These are phyloP conservation scores for Craniophora ligustri DNA, from an alignment of 2,888 invertebrate genomes.

Conservation along the genomic window DNA sequence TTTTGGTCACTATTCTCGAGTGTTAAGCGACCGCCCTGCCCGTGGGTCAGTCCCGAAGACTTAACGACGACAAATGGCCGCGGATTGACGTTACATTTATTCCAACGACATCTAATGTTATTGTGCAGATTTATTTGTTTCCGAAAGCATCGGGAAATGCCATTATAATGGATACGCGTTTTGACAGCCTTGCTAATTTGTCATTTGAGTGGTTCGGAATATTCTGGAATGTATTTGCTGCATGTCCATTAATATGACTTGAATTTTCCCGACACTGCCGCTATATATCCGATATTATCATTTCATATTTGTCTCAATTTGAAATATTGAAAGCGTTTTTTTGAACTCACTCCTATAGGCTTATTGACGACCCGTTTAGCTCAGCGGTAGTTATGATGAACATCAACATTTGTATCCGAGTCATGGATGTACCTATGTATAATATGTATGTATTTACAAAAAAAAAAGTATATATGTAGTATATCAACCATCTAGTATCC, in stretches of 20 bases:
- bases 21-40: slow-evolving; percentile 10
- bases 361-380: too few species aligned
- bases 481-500: too few species aligned
- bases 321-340: too few species aligned
- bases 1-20: slow-evolving; percentile 1
- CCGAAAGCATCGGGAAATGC: slow-evolving; percentile 79
- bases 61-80: slow-evolving; percentile 81
- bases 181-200: slow-evolving; percentile 68
- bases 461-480: too few species aligned
- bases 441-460: too few species aligned
- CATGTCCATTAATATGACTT: background rate
- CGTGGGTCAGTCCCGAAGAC: slow-evolving; percentile 64
- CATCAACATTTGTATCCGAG: too few species aligned
- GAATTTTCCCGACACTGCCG: background rate
- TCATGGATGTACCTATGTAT: too few species aligned
- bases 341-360: too few species aligned
- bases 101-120: slow-evolving; percentile 77
- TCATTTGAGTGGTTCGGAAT: slow-evolving; percentile 52
- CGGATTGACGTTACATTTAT: slow-evolving; percentile 86
- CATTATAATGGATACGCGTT: slow-evolving; percentile 75
- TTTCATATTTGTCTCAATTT: too few species aligned
- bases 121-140: slow-evolving; percentile 84
- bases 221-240: slow-evolving; percentile 5
- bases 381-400: too few species aligned
- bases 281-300: background rate